These are phyloP conservation scores for Epinotia demarniana DNA, from an alignment of 2,888 invertebrate species.

Conservation along the genomic window DNA sequence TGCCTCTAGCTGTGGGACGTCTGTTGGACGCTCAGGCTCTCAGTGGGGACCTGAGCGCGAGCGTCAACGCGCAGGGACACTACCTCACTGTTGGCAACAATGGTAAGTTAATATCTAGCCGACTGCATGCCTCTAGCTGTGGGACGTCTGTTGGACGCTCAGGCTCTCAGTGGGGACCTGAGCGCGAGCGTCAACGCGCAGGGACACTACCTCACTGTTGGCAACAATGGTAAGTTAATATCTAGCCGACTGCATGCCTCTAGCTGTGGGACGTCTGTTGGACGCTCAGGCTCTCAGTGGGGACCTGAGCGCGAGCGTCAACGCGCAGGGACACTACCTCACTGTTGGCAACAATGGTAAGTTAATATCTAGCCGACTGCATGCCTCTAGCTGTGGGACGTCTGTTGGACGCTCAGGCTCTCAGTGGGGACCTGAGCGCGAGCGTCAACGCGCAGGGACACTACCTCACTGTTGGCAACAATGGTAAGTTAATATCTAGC, in stretches of 20 bases:
- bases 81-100: constrained; percentile 58
- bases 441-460: too few relatives aligned
- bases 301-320: constrained; percentile 56
- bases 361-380: too few relatives aligned
- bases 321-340: constrained; percentile 10
- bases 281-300: constrained; percentile 57
- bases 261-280: constrained; percentile 64
- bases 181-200: constrained; percentile 58
- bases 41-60: constrained; percentile 53
- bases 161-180: constrained; percentile 52
- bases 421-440: too few relatives aligned
- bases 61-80: constrained; percentile 62
- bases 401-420: too few relatives aligned
- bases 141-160: constrained; percentile 66
- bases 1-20: constrained; percentile 64
- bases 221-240: constrained; percentile 57
- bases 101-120: constrained; percentile 55
- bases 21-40: constrained; percentile 62
- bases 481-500: too few relatives aligned
- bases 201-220: constrained; percentile 63
- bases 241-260: constrained; percentile 52
- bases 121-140: constrained; percentile 61
- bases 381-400: too few relatives aligned
- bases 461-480: too few relatives aligned
- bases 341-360: too few relatives aligned